Base-by-base conservation (phyloP, 2,797 vertebrate species). In the Pelochelys cantorii region DNA sequence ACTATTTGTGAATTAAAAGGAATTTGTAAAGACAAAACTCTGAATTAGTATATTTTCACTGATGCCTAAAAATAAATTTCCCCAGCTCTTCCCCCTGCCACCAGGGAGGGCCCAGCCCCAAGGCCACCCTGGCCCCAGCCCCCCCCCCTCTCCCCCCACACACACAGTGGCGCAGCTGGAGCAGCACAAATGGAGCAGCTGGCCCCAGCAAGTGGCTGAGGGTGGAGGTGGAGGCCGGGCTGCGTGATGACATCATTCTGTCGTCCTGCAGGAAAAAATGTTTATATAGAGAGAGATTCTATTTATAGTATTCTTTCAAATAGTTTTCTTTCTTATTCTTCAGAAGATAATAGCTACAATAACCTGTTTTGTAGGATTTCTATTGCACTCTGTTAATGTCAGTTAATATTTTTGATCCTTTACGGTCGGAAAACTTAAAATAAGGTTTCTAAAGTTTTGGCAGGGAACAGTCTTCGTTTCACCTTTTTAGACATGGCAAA, bases 1-100 rank as follows among this genome's bases (percentile, higher is more conserved):
- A 92, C 87, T 94, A 97, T 92, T 95, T 93, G 86, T 96, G 96
- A 93, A 93, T 97, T 96, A 94, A 95, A 90, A 88, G 68, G 27
- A 91, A 93, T 96, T 95, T 96, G 94, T 90, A 90, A 94, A 93
- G 85, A 88, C 71, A 87, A 95, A 97, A 95, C 84, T 97, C 54
- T 87, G 82, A 94, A 95, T 94, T 94, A 96, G 86, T 97, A 59
- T 59, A 31, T 96, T 95, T 75, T 92, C 65, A 93, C 86, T 77
- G 13, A 83, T 91, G 87, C 80, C 52, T 95, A 8, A 79, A 68
- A 90, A 31, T 74, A 27, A 79, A 34, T 90, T 96, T 94, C 88
- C 42, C 42, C 42, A 42, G 42, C 42, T 42, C 42, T 42, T 42
- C 42, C 42, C 42, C 42, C 6, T 42, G 42, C 42, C 42, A 42